These are phyloP conservation scores for Polypedilum pembai DNA, from an alignment of 1,140 invertebrate species.

Conservation along the genomic window DNA sequence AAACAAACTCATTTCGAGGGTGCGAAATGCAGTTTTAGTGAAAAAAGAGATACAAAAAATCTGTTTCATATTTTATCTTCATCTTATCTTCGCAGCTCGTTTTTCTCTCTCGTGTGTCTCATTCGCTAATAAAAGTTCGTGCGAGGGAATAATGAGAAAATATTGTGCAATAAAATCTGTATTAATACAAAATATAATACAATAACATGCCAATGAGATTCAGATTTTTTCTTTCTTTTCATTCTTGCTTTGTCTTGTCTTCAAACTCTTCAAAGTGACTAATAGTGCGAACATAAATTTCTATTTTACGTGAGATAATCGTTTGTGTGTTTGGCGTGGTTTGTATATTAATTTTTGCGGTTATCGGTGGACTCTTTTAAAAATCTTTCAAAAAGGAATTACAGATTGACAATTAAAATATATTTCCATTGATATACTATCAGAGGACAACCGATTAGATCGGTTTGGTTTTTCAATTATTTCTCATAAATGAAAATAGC, in stretches of 20 bases:
- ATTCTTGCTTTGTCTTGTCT: neutral
- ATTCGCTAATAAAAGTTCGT: neutral
- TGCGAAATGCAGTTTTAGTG: neutral
- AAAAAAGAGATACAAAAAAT: neutral
- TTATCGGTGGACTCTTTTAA: too few relatives aligned
- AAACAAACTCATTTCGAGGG: neutral
- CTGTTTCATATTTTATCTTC: constrained; percentile 13
- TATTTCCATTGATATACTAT: too few relatives aligned
- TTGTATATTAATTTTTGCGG: too few relatives aligned
- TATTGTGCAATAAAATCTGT: constrained; percentile 14
- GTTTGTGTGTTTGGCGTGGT: neutral
- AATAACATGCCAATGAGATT: constrained; percentile 17
- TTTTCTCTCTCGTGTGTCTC: neutral
- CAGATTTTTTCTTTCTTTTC: neutral
- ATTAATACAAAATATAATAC: constrained; percentile 14
- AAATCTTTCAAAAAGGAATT: too few relatives aligned
- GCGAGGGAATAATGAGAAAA: constrained; percentile 11
- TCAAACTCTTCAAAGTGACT: constrained; percentile 1
- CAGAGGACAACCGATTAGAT: too few relatives aligned
- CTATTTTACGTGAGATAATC: neutral
- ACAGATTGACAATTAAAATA: too few relatives aligned
- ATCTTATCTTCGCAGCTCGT: constrained; percentile 1
- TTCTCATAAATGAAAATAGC: too few relatives aligned
- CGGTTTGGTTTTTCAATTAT: too few relatives aligned
- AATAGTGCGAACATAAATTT: constrained; percentile 13